phyloP scores from a whole-genome alignment of 2,797 vertebrate species.

The Acropternis orthonyx region DNA sequence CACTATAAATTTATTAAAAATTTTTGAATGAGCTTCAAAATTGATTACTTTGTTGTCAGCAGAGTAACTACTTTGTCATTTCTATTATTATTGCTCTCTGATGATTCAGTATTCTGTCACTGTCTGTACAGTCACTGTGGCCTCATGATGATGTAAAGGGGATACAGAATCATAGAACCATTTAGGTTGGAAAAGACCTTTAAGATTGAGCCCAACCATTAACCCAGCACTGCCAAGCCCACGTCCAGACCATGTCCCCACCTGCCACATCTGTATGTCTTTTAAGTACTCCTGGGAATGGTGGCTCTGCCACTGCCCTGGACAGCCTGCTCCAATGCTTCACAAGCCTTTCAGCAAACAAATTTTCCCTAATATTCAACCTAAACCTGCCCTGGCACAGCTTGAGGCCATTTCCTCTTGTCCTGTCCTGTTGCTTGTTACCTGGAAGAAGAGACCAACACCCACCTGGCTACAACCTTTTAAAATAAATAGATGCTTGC shows the following conservation, averaged over 20 bases:
- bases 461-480: background rate
- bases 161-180: background rate
- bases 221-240: background rate
- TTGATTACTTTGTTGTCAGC: background rate
- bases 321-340: background rate
- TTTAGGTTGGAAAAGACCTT: background rate
- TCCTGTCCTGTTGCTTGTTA: background rate
- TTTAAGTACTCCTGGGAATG: background rate
- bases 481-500: background rate
- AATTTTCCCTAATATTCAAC: background rate
- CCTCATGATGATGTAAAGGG: background rate
- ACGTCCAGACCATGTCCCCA: background rate
- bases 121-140: background rate
- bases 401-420: background rate
- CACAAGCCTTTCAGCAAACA: background rate
- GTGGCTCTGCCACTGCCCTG: background rate
- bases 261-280: background rate
- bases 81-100: background rate
- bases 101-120: background rate
- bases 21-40: slow-evolving; percentile 15
- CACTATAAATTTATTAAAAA: background rate
- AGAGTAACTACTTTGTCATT: background rate
- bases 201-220: background rate
- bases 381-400: background rate
- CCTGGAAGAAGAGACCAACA: background rate